Percentiles rank a stretch among this genome's conserved stretches.
Evolutionary conservation across 1,140 invertebrate species (phyloP).

Genomic region (Pygmarrhopalites habei): DNA sequence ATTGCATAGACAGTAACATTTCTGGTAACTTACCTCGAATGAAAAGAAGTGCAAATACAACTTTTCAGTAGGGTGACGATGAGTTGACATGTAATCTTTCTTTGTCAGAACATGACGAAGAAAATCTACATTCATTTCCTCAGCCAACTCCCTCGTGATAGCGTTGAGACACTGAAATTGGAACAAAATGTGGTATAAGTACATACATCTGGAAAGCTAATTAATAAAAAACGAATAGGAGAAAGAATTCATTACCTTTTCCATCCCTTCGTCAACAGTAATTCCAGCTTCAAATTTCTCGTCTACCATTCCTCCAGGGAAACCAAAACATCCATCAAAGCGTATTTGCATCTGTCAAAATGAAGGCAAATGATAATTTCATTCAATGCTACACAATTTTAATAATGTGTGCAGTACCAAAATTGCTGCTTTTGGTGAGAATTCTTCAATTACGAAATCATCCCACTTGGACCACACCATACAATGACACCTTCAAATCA

Average conservation of each 20-base stretch:
- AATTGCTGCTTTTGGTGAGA: neutral
- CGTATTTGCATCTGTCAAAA: constrained; percentile 51
- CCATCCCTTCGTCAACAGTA: neutral
- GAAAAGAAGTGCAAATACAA: constrained; percentile 50
- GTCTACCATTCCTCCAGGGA: constrained; percentile 53
- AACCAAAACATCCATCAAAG: constrained; percentile 55
- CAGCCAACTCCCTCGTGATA: constrained; percentile 50
- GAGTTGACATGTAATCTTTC: constrained; percentile 8
- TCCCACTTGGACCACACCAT: constrained; percentile 7
- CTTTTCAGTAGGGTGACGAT: constrained; percentile 40
- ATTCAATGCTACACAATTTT: neutral
- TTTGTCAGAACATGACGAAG: neutral
- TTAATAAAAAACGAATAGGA: too few relatives aligned
- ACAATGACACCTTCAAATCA: too few relatives aligned
- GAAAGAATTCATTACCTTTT: neutral
- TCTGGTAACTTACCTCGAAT: constrained; percentile 46
- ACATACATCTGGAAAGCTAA: too few relatives aligned
- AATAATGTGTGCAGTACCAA: neutral
- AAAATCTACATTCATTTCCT: constrained; percentile 53
- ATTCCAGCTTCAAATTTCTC: constrained; percentile 44
- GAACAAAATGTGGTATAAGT: too few relatives aligned
- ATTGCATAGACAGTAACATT: constrained; percentile 42
- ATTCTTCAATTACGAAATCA: neutral
- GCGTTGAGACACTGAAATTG: constrained; percentile 38
- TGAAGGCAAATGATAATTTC: neutral